Evolutionary conservation across 2,888 invertebrate genomes (phyloP).

Genomic region (Mystacides longicornis): DNA sequence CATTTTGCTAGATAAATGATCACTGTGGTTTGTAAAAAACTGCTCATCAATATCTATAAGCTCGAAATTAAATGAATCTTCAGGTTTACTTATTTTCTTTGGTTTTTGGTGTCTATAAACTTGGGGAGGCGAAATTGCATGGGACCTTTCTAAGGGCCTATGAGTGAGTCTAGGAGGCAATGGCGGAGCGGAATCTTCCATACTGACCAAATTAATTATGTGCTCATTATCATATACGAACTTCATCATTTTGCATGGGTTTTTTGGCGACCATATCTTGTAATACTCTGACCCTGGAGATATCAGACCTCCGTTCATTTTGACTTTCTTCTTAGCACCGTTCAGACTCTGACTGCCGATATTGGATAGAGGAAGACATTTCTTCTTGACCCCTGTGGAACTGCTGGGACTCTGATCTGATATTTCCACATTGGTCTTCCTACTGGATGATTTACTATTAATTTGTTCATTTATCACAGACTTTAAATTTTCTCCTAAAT

Average conservation of each 20-base stretch:
- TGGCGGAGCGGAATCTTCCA: slow-evolving; percentile 54
- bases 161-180: slow-evolving; percentile 66
- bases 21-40: slow-evolving; percentile 37
- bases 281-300: slow-evolving; percentile 58
- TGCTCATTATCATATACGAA: slow-evolving; percentile 48
- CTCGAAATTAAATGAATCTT: slow-evolving; percentile 78
- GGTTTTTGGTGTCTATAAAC: slow-evolving; percentile 62
- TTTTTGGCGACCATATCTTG: slow-evolving; percentile 61
- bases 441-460: slow-evolving; percentile 9
- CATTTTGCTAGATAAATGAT: slow-evolving; percentile 41
- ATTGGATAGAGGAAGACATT: slow-evolving; percentile 50
- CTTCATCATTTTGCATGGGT: slow-evolving; percentile 51
- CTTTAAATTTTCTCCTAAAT: slow-evolving; percentile 19
- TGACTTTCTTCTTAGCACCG: slow-evolving; percentile 60
- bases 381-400: slow-evolving; percentile 43
- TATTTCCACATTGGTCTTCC: slow-evolving; percentile 15
- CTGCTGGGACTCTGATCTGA: slow-evolving; percentile 34
- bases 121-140: slow-evolving; percentile 57
- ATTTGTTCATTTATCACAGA: slow-evolving; percentile 25
- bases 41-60: slow-evolving; percentile 76
- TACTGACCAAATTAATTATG: slow-evolving; percentile 34
- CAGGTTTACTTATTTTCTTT: slow-evolving; percentile 55
- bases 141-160: slow-evolving; percentile 67
- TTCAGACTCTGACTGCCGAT: slow-evolving; percentile 43
- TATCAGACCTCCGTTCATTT: slow-evolving; percentile 45